Evolutionary conservation across 2,113 vertebrate genomes (phyloP).

Genomic region (Neomonachus schauinslandi): DNA sequence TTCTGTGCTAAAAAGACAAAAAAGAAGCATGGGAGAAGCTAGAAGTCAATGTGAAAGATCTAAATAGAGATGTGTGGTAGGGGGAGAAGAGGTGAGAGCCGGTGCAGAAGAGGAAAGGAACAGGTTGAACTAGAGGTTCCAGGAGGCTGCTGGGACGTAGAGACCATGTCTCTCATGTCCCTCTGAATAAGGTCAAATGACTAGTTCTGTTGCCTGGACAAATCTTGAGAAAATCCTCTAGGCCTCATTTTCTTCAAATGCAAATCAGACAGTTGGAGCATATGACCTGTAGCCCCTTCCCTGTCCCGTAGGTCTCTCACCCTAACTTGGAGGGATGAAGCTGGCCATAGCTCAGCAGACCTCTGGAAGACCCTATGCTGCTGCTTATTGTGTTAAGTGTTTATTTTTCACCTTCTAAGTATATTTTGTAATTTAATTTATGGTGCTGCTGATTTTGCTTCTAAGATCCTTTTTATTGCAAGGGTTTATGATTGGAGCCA

Average conservation of each 20-base stretch:
- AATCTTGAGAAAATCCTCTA: neutral
- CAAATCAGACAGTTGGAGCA: neutral
- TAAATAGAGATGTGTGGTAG: too few species aligned
- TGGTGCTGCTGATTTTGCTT: neutral
- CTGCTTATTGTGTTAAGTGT: neutral
- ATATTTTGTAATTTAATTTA: neutral
- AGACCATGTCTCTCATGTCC: accelerated
- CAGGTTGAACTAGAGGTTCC: accelerated
- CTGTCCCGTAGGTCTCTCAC: accelerated
- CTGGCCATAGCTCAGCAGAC: neutral
- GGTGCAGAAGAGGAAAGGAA: neutral
- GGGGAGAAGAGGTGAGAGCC: accelerated
- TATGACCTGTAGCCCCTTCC: too few species aligned
- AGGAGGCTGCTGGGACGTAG: too few species aligned
- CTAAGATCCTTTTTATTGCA: neutral
- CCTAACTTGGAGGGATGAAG: neutral
- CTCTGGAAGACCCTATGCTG: accelerated
- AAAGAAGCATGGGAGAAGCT: neutral
- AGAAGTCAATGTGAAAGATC: neutral
- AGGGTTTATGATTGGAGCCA: neutral
- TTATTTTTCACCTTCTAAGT: neutral
- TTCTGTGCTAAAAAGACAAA: neutral
- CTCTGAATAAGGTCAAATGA: neutral
- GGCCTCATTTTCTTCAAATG: neutral
- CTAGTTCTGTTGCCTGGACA: neutral